Evolutionary conservation across 1,140 invertebrate species (phyloP).

Genomic region (Teleogryllus occipitalis): DNA sequence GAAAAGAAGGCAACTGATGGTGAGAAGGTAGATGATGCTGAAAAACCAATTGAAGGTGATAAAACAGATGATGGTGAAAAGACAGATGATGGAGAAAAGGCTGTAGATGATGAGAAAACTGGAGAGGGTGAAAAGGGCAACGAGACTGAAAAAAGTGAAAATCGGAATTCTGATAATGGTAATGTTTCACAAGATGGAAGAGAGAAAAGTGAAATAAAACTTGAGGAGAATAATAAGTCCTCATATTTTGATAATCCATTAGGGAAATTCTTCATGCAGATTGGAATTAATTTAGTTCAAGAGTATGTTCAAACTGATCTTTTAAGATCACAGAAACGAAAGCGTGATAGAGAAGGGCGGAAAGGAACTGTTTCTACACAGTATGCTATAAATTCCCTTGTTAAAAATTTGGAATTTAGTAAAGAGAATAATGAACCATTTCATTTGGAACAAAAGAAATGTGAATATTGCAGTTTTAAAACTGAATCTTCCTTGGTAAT

Average conservation of each 20-base stretch:
- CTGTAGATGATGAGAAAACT: background rate
- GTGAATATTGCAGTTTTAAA: slow-evolving; percentile 86
- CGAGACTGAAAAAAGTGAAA: background rate
- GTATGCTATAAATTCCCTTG: slow-evolving; percentile 65
- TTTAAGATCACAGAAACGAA: slow-evolving; percentile 75
- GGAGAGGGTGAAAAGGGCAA: background rate
- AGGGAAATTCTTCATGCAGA: slow-evolving; percentile 87
- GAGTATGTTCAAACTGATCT: slow-evolving; percentile 89
- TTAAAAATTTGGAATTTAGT: slow-evolving; percentile 76
- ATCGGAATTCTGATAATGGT: background rate
- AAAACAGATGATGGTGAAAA: background rate
- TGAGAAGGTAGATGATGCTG: slow-evolving; percentile 15
- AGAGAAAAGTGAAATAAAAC: slow-evolving; percentile 13
- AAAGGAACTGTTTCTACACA: slow-evolving; percentile 60
- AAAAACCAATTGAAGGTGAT: slow-evolving; percentile 14
- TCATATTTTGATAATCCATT: slow-evolving; percentile 75
- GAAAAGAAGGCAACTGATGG: slow-evolving; percentile 21
- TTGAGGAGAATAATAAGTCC: background rate
- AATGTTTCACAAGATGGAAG: background rate
- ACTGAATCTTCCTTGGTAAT: slow-evolving; percentile 81
- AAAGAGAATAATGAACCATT: slow-evolving; percentile 85
- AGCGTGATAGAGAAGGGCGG: slow-evolving; percentile 53
- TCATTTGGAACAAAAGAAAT: slow-evolving; percentile 69
- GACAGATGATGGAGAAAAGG: background rate
- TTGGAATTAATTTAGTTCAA: slow-evolving; percentile 84